Conservation (phyloP, 2,888 invertebrate genomes). For the Platypus cylindrus region DNA sequence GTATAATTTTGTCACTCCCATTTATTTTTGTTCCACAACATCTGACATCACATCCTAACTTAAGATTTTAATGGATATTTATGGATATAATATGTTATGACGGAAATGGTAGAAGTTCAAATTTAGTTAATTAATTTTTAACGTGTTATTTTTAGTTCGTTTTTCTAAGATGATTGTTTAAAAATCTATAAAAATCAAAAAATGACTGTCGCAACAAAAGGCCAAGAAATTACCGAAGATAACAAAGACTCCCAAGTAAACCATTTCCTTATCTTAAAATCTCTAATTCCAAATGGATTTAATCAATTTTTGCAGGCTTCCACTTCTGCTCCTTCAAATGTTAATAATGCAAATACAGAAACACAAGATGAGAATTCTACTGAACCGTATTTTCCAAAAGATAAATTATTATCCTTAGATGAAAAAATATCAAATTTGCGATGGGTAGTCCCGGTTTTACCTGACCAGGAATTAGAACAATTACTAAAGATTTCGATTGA, state of each 20-base stretch:
- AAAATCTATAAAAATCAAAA: slow-evolving; percentile 20
- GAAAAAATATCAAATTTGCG: slow-evolving; percentile 92
- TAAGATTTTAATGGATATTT: slow-evolving; percentile 6
- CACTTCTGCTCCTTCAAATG: slow-evolving; percentile 23
- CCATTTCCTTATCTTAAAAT: neutral
- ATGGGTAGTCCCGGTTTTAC: slow-evolving; percentile 95
- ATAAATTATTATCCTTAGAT: slow-evolving; percentile 77
- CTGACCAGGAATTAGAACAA: slow-evolving; percentile 90
- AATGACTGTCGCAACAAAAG: slow-evolving; percentile 50
- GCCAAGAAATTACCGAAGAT: slow-evolving; percentile 46
- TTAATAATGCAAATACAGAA: slow-evolving; percentile 21
- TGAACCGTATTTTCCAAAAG: slow-evolving; percentile 72
- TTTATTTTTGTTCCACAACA: slow-evolving; percentile 26
- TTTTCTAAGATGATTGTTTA: slow-evolving; percentile 28
- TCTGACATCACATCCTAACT: slow-evolving; percentile 14
- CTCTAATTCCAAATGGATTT: neutral
- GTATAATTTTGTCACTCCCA: slow-evolving; percentile 33
- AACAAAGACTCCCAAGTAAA: slow-evolving; percentile 39
- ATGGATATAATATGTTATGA: neutral
- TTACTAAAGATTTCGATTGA: slow-evolving; percentile 81
- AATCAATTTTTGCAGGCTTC: slow-evolving; percentile 16
- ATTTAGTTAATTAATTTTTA: neutral
- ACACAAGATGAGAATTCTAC: slow-evolving; percentile 32
- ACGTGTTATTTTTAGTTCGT: slow-evolving; percentile 20
- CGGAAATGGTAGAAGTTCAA: no score